Conservation (phyloP, 2,113 vertebrate species). For the Pycnonotus jocosus region DNA sequence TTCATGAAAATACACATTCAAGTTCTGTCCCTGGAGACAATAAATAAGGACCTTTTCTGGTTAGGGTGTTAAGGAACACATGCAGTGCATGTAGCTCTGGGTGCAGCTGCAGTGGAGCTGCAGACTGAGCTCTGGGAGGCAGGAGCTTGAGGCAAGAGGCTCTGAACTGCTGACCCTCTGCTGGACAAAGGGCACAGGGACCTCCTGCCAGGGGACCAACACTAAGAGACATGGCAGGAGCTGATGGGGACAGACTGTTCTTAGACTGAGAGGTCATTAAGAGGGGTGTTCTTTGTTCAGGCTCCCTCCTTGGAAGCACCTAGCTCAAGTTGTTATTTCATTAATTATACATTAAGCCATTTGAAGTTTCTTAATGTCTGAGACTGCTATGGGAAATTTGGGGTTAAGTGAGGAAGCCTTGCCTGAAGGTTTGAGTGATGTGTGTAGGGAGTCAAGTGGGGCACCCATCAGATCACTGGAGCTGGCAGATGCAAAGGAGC, state of each 20-base stretch:
- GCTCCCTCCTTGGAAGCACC: background rate
- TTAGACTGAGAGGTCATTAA: background rate
- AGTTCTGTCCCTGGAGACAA: background rate
- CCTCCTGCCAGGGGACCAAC: background rate
- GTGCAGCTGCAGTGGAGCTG: background rate
- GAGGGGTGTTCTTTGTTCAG: background rate
- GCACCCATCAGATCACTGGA: too few relatives aligned
- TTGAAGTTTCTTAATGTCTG: background rate
- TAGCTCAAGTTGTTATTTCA: background rate
- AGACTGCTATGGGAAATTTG: background rate
- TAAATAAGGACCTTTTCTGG: rapidly evolving
- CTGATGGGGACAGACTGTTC: rapidly evolving
- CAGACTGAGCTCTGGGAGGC: background rate
- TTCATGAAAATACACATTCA: background rate
- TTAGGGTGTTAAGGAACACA: too few relatives aligned
- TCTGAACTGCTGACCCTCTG: background rate
- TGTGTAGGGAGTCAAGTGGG: background rate
- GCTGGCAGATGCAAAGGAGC: too few relatives aligned
- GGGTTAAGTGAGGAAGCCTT: background rate
- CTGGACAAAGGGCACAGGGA: rapidly evolving
- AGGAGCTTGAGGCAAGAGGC: background rate
- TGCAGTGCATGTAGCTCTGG: background rate
- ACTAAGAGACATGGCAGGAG: rapidly evolving
- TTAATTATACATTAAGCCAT: background rate
- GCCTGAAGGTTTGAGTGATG: background rate